Evolutionary conservation across 2,888 invertebrate species (phyloP).

Genomic region (Agrotis segetum): DNA sequence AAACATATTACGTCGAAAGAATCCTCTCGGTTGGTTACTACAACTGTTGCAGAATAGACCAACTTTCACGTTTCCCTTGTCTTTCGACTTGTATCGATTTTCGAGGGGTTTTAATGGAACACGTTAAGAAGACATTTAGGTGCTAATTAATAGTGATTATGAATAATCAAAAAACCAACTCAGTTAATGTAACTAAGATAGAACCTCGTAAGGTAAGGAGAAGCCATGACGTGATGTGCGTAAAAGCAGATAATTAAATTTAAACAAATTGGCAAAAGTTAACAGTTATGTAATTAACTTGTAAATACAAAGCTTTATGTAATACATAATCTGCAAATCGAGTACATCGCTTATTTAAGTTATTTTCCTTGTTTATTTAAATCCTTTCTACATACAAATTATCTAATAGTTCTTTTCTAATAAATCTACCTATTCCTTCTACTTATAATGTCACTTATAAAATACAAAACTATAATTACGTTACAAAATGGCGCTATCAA

Average conservation of each 20-base stretch:
- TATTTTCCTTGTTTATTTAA: constrained; percentile 5
- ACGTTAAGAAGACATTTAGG: constrained; percentile 10
- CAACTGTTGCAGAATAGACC: constrained; percentile 25
- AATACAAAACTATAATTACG: too few species aligned
- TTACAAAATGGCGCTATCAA: too few species aligned
- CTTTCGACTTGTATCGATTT: background rate
- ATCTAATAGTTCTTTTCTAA: constrained; percentile 1
- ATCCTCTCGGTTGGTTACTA: constrained; percentile 24
- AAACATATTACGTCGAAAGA: constrained; percentile 28
- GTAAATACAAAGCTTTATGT: constrained; percentile 34
- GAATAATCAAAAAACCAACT: constrained; percentile 3
- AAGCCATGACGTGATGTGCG: background rate
- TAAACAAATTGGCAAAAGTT: constrained; percentile 30
- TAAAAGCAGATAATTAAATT: constrained; percentile 20
- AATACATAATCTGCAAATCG: constrained; percentile 42
- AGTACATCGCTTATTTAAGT: constrained; percentile 15
- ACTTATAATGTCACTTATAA: background rate
- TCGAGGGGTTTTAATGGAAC: background rate
- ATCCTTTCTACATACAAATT: constrained; percentile 43
- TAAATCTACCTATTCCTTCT: background rate
- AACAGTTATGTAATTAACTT: constrained; percentile 38
- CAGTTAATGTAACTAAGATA: background rate
- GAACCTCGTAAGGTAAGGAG: background rate
- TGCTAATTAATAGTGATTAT: constrained; percentile 21
- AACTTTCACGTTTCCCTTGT: constrained; percentile 7